Conservation (phyloP, 1,140 invertebrate genomes). For the Cylas formicarius region DNA sequence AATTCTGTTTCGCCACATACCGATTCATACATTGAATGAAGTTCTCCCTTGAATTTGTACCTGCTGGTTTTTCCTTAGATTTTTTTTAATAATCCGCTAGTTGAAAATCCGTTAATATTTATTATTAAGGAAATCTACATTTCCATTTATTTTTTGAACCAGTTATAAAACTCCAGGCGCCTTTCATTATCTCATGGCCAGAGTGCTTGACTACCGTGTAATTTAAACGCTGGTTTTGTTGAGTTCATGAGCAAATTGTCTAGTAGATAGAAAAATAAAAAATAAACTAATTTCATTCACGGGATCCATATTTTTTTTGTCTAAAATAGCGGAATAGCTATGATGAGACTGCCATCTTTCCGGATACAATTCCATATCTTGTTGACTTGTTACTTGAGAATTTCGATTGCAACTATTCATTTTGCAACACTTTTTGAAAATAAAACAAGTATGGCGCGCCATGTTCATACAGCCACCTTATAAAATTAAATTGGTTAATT, state of each 20-base stretch:
- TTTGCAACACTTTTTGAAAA: too few relatives aligned
- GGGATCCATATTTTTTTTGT: conserved; percentile 7
- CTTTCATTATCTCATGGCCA: too few relatives aligned
- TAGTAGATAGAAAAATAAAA: conserved; percentile 3
- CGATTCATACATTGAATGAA: conserved; percentile 8
- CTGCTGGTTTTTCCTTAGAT: conserved; percentile 2
- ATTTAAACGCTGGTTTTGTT: conserved; percentile 9
- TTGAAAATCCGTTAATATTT: conserved; percentile 5
- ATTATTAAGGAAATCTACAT: conserved; percentile 7
- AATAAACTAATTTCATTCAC: conserved; percentile 5
- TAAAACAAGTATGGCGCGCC: too few relatives aligned
- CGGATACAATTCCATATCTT: conserved; percentile 2
- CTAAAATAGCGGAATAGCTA: conserved; percentile 5
- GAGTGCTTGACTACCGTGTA: too few relatives aligned
- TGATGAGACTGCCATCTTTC: not conserved
- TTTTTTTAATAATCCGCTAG: conserved; percentile 5
- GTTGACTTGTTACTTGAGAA: not conserved
- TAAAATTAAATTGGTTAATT: too few relatives aligned
- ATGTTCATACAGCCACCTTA: too few relatives aligned
- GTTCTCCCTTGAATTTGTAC: conserved; percentile 3
- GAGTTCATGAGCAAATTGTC: conserved; percentile 8
- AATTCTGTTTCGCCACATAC: conserved; percentile 1
- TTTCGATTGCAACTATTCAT: conserved; percentile 4
- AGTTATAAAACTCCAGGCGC: too few relatives aligned
- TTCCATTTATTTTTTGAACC: conserved; percentile 10